phyloP scores from a whole-genome alignment of 2,888 invertebrate species.

The Imbricaverruca yamaguchii region DNA sequence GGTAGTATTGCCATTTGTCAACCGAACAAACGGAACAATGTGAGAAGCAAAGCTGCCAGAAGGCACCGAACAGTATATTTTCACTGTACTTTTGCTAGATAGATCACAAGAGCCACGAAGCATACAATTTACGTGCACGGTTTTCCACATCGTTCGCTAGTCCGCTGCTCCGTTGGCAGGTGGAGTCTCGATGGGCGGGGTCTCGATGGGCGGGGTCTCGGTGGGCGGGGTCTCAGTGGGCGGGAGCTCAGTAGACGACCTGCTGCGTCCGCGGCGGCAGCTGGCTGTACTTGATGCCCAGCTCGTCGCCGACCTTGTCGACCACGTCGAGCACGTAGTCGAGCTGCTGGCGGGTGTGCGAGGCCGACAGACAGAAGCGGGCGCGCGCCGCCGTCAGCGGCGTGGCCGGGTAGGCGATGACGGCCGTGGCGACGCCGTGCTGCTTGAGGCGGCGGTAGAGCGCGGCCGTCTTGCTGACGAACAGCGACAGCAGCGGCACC shows the following conservation, averaged over 20 bases:
- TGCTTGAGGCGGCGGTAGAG: constrained; percentile 75
- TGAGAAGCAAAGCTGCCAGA: no score
- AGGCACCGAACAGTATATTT: no score
- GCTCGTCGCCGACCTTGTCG: constrained; percentile 25
- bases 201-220: no score
- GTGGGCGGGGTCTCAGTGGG: no score
- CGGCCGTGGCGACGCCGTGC: constrained; percentile 80
- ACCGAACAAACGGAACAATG: no score
- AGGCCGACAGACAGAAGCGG: constrained; percentile 89
- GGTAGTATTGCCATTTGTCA: no score
- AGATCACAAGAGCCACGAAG: no score
- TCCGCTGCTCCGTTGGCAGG: no score
- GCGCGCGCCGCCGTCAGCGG: constrained; percentile 85
- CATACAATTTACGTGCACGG: no score
- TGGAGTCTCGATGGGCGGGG: no score
- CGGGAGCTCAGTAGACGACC: neutral
- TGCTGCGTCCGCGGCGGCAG: neutral
- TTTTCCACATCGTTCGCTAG: no score
- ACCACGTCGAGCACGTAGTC: constrained; percentile 53
- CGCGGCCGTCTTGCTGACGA: constrained; percentile 87
- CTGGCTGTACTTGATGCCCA: constrained; percentile 25
- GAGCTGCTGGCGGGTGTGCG: constrained; percentile 87
- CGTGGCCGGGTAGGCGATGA: constrained; percentile 96
- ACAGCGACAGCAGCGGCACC: constrained; percentile 60
- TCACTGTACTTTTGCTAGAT: no score